phyloP scores from a whole-genome alignment of 2,113 vertebrate genomes.

The Ceuthmochares aereus region DNA sequence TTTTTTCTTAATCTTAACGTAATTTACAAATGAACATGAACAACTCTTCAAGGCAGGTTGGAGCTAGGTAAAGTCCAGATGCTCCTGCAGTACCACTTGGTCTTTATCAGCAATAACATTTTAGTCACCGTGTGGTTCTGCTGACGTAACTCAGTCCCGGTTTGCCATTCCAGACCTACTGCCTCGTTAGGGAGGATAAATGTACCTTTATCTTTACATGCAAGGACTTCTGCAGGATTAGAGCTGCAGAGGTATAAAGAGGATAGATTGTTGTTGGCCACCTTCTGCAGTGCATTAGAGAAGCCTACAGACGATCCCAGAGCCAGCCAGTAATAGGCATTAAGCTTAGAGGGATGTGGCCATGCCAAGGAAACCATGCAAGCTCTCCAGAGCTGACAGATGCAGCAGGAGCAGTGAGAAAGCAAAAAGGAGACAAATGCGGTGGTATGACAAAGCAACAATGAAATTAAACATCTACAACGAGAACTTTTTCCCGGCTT shows the following conservation, averaged over 20 bases:
- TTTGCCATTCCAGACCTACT: background rate
- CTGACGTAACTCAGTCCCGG: background rate
- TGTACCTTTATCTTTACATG: background rate
- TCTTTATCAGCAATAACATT: background rate
- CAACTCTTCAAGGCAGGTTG: background rate
- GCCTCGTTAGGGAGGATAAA: conserved; percentile 24
- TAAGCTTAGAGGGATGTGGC: background rate
- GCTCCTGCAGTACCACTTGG: background rate
- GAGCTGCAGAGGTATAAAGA: background rate
- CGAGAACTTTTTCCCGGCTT: background rate
- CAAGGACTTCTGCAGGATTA: background rate
- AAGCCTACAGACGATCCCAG: background rate
- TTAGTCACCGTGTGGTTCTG: background rate
- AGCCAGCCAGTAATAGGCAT: background rate
- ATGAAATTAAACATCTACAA: background rate
- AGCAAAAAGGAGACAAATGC: background rate
- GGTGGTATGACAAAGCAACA: background rate
- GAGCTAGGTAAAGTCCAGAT: background rate
- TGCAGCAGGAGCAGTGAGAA: background rate
- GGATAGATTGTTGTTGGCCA: background rate
- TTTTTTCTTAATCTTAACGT: background rate
- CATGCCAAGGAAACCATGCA: background rate
- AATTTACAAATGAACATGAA: background rate
- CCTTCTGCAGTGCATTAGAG: background rate
- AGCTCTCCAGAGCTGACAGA: background rate